Evolutionary conservation across 2,113 vertebrate genomes (phyloP), one percentile per base, ranked within the genome.

Genomic region (Naja naja): DNA sequence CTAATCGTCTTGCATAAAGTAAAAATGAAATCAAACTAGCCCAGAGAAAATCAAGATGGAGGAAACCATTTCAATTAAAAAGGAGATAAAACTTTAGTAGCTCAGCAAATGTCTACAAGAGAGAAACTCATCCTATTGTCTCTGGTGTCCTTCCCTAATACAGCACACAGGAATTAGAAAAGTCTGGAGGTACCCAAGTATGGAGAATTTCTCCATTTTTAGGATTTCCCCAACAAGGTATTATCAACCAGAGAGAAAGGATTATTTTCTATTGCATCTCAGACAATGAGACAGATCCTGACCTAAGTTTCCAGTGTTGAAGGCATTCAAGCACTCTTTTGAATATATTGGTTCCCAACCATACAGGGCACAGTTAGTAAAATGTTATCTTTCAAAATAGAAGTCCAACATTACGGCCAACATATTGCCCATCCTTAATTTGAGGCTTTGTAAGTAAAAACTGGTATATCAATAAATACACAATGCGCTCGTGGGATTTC

Each of bases 401-500:
- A 74, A 74, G 69, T 7, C 16, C 30, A 74, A 34, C 30, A 74
- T 34, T 34, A 74, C 8, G n/a, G 69, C 2, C 69, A 18, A 34
- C 69, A 18, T 18, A 34, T 69, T 69, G 30, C 12, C 64, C 69
- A 81, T 81, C n/a, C 16, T 18, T 39, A 18, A 20, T 20, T 43
- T 56, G 55, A 22, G 34, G 20, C 23, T 89, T 27, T 89, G 5
- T 45, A 89, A 43, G 2, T 58, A 58, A 89, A 55, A 25, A 39
- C 54, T 55, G 12, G 54, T 23, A 11, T 94, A 95, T 95, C 27
- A 53, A 25, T 55, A 45, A 11, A 90, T 1, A 47, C 53, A 23
- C 53, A 85, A 52, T 9, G 30, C 92, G n/a, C 95, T 92, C 89
- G 54, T 87, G 49, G 93, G 89, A 86, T 43, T 93, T 92, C 60